Percentiles rank a stretch among this genome's conserved stretches.
These are phyloP conservation scores for Saguinus imperator DNA, from an alignment of 2,113 vertebrate species.

Conservation along the genomic window DNA sequence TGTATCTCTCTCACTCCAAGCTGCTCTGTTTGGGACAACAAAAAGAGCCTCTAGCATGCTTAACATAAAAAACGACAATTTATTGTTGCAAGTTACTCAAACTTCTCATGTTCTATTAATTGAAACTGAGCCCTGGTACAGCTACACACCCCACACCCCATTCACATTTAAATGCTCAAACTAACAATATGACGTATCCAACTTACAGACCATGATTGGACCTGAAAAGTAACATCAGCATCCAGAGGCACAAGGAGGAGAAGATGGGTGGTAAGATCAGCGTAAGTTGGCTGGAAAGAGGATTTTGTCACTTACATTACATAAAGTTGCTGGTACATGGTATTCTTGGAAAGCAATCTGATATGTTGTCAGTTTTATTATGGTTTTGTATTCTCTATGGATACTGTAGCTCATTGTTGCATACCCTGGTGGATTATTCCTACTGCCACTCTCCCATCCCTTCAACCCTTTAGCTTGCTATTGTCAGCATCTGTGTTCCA, in stretches of 20 bases:
- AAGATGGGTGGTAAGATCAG: background rate
- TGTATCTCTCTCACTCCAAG: background rate
- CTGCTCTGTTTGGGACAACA: background rate
- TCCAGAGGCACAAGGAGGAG: background rate
- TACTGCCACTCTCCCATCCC: too few relatives aligned
- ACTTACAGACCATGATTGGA: background rate
- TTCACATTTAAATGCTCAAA: background rate
- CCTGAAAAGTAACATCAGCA: background rate
- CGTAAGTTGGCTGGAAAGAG: background rate
- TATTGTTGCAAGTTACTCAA: background rate
- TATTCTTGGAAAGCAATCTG: background rate
- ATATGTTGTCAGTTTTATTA: background rate
- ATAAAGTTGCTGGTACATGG: background rate
- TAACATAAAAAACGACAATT: background rate
- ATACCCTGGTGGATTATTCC: too few relatives aligned
- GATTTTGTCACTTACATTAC: background rate
- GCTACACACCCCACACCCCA: too few relatives aligned
- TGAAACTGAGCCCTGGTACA: background rate
- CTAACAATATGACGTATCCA: background rate
- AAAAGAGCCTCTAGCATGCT: background rate
- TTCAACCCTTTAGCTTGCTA: background rate
- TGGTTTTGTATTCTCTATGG: background rate
- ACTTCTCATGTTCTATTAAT: background rate
- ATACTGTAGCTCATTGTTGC: background rate
- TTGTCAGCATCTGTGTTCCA: background rate